These are phyloP conservation scores for Etia nguti DNA, from an alignment of 2,113 vertebrate species.

Conservation along the genomic window DNA sequence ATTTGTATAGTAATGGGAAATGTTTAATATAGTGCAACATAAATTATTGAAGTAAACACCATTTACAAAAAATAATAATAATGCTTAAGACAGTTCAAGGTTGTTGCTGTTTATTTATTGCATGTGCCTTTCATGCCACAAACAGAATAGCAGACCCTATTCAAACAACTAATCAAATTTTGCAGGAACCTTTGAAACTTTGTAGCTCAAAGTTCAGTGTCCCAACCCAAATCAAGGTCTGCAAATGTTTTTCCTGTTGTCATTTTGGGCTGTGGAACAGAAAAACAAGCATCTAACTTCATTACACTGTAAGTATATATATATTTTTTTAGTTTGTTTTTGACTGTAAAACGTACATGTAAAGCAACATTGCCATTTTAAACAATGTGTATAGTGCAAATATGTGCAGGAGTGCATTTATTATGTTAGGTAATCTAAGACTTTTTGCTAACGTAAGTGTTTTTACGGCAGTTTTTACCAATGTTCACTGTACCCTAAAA, in stretches of 20 bases:
- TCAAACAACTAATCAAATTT: constrained; percentile 22
- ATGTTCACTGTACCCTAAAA: background rate
- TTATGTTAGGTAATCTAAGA: background rate
- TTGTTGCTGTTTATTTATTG: background rate
- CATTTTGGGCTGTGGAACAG: constrained; percentile 8
- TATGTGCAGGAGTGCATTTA: background rate
- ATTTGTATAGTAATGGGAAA: background rate
- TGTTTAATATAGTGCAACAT: background rate
- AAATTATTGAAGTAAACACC: background rate
- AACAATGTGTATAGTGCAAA: background rate
- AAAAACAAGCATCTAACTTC: background rate
- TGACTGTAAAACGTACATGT: background rate
- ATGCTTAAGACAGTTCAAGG: background rate
- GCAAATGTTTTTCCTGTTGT: constrained; percentile 12
- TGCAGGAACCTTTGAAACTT: constrained; percentile 20
- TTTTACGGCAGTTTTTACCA: background rate
- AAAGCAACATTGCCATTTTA: background rate
- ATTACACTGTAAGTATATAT: background rate
- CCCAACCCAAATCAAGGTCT: background rate
- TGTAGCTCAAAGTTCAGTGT: constrained; percentile 37
- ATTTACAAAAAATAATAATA: background rate
- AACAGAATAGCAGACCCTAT: background rate
- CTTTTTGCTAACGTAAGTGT: background rate
- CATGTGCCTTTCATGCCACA: background rate
- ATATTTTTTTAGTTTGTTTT: background rate